Evolutionary conservation across 2,888 invertebrate genomes (phyloP).

Genomic region (Atrina japonica): DNA sequence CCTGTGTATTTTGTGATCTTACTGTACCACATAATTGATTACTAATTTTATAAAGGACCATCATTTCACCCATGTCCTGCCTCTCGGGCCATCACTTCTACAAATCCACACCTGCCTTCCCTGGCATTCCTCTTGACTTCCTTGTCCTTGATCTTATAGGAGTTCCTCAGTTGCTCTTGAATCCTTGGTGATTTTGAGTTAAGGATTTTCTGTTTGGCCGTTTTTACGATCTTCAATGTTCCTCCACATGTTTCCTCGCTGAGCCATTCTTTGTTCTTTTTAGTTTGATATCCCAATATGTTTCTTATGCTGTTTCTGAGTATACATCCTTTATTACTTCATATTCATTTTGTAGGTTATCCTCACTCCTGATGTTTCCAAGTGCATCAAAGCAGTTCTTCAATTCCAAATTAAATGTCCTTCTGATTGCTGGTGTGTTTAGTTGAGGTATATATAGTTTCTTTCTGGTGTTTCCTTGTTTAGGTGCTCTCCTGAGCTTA

Average conservation of each 20-base stretch:
- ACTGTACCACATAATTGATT: slow-evolving; percentile 6
- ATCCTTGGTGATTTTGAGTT: not conserved
- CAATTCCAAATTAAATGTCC: not conserved
- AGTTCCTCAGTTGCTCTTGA: not conserved
- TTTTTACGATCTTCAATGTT: too few species aligned
- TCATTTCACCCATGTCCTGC: slow-evolving; percentile 1
- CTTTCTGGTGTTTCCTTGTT: not conserved
- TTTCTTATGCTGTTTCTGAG: not conserved
- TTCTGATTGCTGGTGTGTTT: not conserved
- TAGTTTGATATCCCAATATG: not conserved
- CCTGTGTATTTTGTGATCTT: not conserved
- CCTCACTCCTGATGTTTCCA: not conserved
- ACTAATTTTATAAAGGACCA: slow-evolving; percentile 4
- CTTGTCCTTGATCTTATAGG: not conserved
- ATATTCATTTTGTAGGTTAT: too few species aligned
- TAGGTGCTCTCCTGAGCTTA: not conserved
- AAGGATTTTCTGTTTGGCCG: slow-evolving; percentile 1
- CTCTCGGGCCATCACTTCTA: not conserved
- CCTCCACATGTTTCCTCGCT: not conserved
- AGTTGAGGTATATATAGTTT: not conserved
- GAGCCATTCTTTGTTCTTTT: slow-evolving; percentile 18
- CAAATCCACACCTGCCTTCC: not conserved
- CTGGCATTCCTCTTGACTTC: not conserved
- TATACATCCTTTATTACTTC: too few species aligned
- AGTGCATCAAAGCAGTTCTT: too few species aligned